These are phyloP conservation scores for Drosophila bocqueti DNA, from an alignment of 1,140 invertebrate genomes.

Conservation along the genomic window DNA sequence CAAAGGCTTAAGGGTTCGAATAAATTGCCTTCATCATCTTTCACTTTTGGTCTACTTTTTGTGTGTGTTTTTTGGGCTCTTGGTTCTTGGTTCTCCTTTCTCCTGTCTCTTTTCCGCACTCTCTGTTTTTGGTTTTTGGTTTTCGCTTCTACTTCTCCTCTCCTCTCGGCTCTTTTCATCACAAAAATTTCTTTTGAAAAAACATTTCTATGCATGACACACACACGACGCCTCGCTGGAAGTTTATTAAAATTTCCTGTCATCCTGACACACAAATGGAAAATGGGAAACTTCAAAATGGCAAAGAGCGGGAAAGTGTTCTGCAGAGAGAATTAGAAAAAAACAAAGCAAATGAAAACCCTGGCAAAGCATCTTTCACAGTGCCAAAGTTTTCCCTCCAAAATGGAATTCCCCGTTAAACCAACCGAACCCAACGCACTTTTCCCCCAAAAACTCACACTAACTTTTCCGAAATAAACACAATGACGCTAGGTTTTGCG, in stretches of 20 bases:
- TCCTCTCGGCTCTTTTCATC: slow-evolving; percentile 1
- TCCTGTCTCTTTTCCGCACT: background rate
- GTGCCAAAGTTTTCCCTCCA: slow-evolving; percentile 6
- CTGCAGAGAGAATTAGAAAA: background rate
- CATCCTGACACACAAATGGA: slow-evolving; percentile 32
- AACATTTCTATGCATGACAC: slow-evolving; percentile 59
- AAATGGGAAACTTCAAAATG: slow-evolving; percentile 22
- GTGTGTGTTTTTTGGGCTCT: background rate
- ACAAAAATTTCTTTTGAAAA: slow-evolving; percentile 34
- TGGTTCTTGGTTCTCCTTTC: background rate
- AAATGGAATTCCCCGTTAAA: slow-evolving; percentile 15
- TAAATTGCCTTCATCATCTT: slow-evolving; percentile 82
- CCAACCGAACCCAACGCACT: slow-evolving; percentile 3
- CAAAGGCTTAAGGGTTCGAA: slow-evolving; percentile 68
- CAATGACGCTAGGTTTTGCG: slow-evolving; percentile 25
- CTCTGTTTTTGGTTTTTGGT: background rate
- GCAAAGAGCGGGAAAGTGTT: background rate
- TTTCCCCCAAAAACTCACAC: slow-evolving; percentile 4
- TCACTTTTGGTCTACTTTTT: slow-evolving; percentile 44
- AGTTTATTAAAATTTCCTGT: slow-evolving; percentile 57
- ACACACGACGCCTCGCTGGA: background rate
- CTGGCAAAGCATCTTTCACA: background rate
- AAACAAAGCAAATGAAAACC: background rate
- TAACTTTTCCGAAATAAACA: slow-evolving; percentile 29
- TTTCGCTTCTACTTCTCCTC: background rate